These are phyloP conservation scores for Zaprionus taronus DNA, from an alignment of 1,140 invertebrate species.

Conservation along the genomic window DNA sequence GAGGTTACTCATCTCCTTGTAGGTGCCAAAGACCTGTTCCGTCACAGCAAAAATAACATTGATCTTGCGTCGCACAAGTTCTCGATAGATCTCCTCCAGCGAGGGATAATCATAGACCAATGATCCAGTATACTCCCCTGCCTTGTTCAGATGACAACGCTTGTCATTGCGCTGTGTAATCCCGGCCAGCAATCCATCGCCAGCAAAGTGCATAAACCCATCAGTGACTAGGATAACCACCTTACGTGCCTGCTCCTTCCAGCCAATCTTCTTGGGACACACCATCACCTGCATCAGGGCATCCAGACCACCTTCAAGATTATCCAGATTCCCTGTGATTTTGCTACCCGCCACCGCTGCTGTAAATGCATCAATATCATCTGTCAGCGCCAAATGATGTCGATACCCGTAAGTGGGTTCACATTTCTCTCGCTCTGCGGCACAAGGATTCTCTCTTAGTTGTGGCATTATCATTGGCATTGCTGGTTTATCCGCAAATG, in stretches of 20 bases:
- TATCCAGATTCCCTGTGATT: constrained; percentile 98
- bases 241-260: constrained; percentile 86
- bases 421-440: constrained; percentile 84
- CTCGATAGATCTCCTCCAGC: constrained; percentile 86
- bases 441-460: constrained; percentile 86
- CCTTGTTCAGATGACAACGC: constrained; percentile 86
- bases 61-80: constrained; percentile 86
- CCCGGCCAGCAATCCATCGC: constrained; percentile 86
- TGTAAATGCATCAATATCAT: constrained; percentile 86
- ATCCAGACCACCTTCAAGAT: constrained; percentile 98
- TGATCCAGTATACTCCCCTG: constrained; percentile 86
- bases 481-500: constrained; percentile 93
- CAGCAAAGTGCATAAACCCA: constrained; percentile 88
- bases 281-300: constrained; percentile 99
- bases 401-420: constrained; percentile 89
- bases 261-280: constrained; percentile 90
- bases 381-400: constrained; percentile 88
- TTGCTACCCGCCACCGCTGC: constrained; percentile 87
- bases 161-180: constrained; percentile 85
- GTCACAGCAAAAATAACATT: constrained; percentile 88
- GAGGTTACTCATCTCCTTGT: constrained; percentile 76
- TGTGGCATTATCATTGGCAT: constrained; percentile 90
- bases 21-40: constrained; percentile 85
- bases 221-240: constrained; percentile 88
- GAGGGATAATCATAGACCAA: constrained; percentile 87